phyloP scores from a whole-genome alignment of 2,113 vertebrate genomes.

The Pelvicachromis taeniatus region DNA sequence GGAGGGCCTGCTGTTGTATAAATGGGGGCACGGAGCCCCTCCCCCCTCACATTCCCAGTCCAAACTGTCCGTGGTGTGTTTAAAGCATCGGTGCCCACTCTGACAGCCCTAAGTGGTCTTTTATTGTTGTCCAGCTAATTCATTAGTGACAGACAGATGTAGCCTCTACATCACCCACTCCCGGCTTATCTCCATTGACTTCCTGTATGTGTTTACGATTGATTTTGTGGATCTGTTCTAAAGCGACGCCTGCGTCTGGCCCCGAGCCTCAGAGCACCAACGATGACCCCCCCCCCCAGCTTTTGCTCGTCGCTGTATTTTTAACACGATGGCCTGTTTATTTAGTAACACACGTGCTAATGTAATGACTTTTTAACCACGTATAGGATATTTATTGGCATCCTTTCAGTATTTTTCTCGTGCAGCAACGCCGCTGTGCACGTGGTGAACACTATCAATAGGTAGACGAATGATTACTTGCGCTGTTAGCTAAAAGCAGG shows the following conservation, averaged over 20 bases:
- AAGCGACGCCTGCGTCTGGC: not conserved
- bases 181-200: not conserved
- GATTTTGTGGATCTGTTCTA: not conserved
- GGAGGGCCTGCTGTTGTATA: slow-evolving; percentile 3
- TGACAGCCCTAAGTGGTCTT: not conserved
- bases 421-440: not conserved
- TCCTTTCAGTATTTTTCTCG: not conserved
- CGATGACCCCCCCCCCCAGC: not conserved
- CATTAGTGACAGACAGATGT: not conserved
- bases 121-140: not conserved
- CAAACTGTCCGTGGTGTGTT: not conserved
- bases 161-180: not conserved
- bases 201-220: not conserved
- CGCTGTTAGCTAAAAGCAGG: not conserved
- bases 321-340: not conserved
- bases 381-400: not conserved
- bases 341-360: not conserved
- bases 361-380: not conserved
- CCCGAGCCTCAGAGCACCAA: not conserved
- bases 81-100: not conserved
- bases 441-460: not conserved
- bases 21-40: not conserved
- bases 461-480: not conserved
- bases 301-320: not conserved
- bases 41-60: not conserved